Evolutionary conservation across 2,113 vertebrate species (phyloP).

Genomic region (Plecotus auritus): DNA sequence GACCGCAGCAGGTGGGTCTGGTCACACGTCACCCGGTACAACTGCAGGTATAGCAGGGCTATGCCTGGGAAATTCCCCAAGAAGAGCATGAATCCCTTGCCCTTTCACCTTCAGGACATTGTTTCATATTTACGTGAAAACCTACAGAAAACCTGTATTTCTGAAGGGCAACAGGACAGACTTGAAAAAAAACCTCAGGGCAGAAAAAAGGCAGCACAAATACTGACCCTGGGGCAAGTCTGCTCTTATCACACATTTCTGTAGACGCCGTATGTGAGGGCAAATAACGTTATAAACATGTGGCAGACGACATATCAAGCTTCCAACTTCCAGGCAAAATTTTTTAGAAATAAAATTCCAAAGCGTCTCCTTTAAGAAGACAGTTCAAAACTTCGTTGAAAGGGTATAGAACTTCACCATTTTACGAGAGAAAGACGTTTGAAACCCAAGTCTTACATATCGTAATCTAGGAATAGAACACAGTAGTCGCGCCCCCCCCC

Average conservation of each 20-base stretch:
- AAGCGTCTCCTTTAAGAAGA: not conserved
- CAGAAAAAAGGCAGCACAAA: not conserved
- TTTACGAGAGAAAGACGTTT: not conserved
- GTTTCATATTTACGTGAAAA: not conserved
- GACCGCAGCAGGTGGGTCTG: constrained; percentile 90
- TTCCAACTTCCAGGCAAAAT: not conserved
- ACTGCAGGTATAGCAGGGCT: constrained; percentile 93
- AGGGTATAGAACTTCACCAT: not conserved
- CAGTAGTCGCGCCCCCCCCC: not conserved
- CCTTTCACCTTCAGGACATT: not conserved
- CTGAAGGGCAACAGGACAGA: not conserved
- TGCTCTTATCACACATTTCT: not conserved
- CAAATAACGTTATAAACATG: not conserved
- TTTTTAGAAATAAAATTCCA: constrained; percentile 19
- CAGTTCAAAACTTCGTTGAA: not conserved
- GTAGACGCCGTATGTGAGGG: not conserved
- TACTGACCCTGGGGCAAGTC: not conserved
- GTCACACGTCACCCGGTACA: constrained; percentile 86
- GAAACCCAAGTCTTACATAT: not conserved
- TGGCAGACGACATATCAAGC: not conserved
- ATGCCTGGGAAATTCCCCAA: constrained; percentile 83
- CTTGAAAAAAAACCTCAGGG: not conserved
- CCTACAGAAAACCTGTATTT: not conserved
- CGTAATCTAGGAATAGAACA: not conserved
- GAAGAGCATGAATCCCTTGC: not conserved